Evolutionary conservation across 2,888 invertebrate genomes (phyloP).

Genomic region (Hypercompe scribonia): DNA sequence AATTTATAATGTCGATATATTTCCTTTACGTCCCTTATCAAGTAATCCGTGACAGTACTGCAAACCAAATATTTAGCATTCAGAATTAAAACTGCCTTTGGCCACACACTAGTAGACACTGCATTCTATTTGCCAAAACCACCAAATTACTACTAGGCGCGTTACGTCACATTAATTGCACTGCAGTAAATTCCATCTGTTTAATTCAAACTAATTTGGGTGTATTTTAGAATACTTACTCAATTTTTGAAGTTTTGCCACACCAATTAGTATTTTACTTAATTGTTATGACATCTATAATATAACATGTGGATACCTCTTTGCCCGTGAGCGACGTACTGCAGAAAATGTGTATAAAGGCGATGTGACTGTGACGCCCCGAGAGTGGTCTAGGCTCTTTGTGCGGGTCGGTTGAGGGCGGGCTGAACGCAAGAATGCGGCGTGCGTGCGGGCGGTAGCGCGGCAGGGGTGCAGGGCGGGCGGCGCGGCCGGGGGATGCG

Average conservation of each 20-base stretch:
- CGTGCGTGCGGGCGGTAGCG: slow-evolving; percentile 79
- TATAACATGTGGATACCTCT: slow-evolving; percentile 40
- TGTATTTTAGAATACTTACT: slow-evolving; percentile 33
- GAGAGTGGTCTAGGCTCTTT: slow-evolving; percentile 64
- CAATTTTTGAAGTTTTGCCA: slow-evolving; percentile 25
- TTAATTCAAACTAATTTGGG: slow-evolving; percentile 35
- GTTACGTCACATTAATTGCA: slow-evolving; percentile 54
- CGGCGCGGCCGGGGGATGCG: slow-evolving; percentile 70
- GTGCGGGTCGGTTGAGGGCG: slow-evolving; percentile 68
- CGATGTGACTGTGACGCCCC: slow-evolving; percentile 56
- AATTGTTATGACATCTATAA: slow-evolving; percentile 54
- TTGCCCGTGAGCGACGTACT: slow-evolving; percentile 44
- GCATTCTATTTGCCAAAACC: slow-evolving; percentile 34
- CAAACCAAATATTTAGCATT: slow-evolving; percentile 1
- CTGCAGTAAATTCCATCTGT: slow-evolving; percentile 51
- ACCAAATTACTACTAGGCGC: slow-evolving; percentile 48
- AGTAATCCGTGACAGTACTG: neutral
- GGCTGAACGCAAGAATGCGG: slow-evolving; percentile 81
- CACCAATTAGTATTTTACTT: slow-evolving; percentile 21
- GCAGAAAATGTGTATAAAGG: slow-evolving; percentile 56
- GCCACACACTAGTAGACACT: slow-evolving; percentile 29
- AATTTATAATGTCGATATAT: neutral
- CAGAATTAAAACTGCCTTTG: slow-evolving; percentile 16
- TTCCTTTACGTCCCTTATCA: neutral
- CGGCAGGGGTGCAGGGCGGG: slow-evolving; percentile 64